These are phyloP conservation scores for Dendrophyllia cribrosa DNA, from an alignment of 64 coral and sea anemone genomes.

Conservation along the genomic window DNA sequence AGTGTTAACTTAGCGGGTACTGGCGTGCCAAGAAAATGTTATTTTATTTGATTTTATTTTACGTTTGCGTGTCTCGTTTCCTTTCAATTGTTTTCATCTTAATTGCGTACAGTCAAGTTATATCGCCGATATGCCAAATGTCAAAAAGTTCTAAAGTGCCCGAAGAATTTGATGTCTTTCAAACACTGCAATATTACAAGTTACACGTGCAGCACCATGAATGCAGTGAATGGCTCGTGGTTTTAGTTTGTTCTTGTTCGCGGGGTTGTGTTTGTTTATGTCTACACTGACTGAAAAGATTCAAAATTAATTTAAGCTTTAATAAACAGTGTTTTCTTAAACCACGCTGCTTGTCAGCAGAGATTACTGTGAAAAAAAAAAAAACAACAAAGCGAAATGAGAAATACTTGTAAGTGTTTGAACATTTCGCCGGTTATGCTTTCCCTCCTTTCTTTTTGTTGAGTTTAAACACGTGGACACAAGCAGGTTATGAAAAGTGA, in stretches of 20 bases:
- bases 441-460: no score
- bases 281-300: background rate
- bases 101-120: no score
- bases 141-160: background rate
- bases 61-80: no score
- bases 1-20: no score
- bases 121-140: no score
- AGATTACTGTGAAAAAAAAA: background rate
- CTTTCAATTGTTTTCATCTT: no score
- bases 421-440: no score
- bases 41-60: no score
- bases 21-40: no score
- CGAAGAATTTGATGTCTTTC: background rate
- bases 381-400: background rate
- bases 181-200: background rate
- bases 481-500: no score
- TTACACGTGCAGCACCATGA: slow-evolving; percentile 15
- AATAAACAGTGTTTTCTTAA: slow-evolving; percentile 9
- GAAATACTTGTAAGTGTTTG: background rate
- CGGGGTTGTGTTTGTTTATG: background rate
- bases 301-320: slow-evolving; percentile 22
- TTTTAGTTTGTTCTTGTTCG: background rate
- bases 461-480: no score
- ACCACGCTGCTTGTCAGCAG: slow-evolving; percentile 1
- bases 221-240: background rate